A percentile compares a stretch with the other conserved stretches of the same genome.
phyloP scores from a whole-genome alignment of 1,140 invertebrate species.

The Pachypsylla venusta region DNA sequence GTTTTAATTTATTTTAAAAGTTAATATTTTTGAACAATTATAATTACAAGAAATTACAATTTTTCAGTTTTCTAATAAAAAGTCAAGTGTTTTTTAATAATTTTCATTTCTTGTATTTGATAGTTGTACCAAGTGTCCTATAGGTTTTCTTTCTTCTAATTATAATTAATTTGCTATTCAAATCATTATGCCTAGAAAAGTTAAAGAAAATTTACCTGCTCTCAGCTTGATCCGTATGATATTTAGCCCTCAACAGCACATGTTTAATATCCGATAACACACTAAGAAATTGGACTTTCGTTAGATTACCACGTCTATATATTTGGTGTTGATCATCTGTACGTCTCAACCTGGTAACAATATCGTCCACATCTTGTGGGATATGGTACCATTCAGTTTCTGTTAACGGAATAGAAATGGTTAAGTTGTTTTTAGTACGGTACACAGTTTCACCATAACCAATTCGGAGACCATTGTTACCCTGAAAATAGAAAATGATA shows the following conservation, averaged over 20 bases:
- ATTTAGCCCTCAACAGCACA: slow-evolving; percentile 76
- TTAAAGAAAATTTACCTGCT: slow-evolving; percentile 50
- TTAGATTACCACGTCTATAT: slow-evolving; percentile 44
- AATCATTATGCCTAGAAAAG: too few species aligned
- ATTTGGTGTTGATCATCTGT: slow-evolving; percentile 34
- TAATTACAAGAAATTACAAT: too few species aligned
- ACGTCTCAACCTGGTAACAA: slow-evolving; percentile 32
- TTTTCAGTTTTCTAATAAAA: too few species aligned
- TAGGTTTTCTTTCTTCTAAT: too few species aligned
- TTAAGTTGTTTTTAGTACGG: slow-evolving; percentile 36
- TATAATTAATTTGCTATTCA: too few species aligned
- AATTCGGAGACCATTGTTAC: slow-evolving; percentile 50
- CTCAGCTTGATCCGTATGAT: slow-evolving; percentile 87
- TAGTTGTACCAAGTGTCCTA: too few species aligned
- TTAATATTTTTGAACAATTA: too few species aligned
- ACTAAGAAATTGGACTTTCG: slow-evolving; percentile 62
- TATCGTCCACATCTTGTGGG: slow-evolving; percentile 40
- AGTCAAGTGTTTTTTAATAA: too few species aligned
- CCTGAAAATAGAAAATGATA: too few species aligned
- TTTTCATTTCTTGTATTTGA: too few species aligned
- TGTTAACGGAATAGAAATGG: slow-evolving; percentile 43
- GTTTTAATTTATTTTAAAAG: too few species aligned
- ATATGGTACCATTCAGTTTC: slow-evolving; percentile 64
- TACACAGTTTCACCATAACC: slow-evolving; percentile 51
- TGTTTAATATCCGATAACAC: slow-evolving; percentile 64